Base-by-base conservation (phyloP, 1,140 invertebrate species). In the fruit fly (Drosophila melanogaster) region DNA sequence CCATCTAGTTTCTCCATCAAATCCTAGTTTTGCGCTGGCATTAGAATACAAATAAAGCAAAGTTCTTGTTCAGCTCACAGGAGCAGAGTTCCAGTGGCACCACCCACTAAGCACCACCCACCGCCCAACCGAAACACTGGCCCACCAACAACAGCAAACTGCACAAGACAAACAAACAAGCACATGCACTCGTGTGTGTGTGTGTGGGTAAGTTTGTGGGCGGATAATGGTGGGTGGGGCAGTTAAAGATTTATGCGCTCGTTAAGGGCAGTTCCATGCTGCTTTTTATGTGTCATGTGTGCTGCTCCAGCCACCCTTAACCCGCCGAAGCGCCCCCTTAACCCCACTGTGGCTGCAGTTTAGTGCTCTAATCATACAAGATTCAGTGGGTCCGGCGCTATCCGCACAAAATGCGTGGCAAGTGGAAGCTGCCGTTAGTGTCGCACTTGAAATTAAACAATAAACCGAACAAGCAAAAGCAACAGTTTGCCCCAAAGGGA, bases 201-300 rank as follows among this genome's bases (percentile, higher is more conserved):
- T 26, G 12, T 26, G 24, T 35, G 33, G 17, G 14, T 38, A 22
- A 15, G 26, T 41, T 5, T 6, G 33, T 12, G 11, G 35, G 26
- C n/a, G 33, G 15, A 22, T 14, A 33, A 7, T 38, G 19, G 58
- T 60, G 50, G 40, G 19, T 26, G 46, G 77, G 78, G 78, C 83
- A 78, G 81, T 86, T 86, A 86, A 81, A 86, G 81, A 85, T 85
- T 85, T 85, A 85, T 85, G 81, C 78, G 81, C 73, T 86, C 81
- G 81, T 85, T 85, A 85, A 85, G 81, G 81, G 83, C 77, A 85
- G 81, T 77, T 86, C 80, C 73, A 85, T 85, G 81, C 78, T 75
- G 79, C 78, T 81, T 86, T 86, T 85, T 86, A 86, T 85, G 81
- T 85, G 83, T 86, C 81, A 81, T 85, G 77, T 61, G 81, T 44